Conservation (phyloP, 2,888 invertebrate genomes). For the Andrena camellia region DNA sequence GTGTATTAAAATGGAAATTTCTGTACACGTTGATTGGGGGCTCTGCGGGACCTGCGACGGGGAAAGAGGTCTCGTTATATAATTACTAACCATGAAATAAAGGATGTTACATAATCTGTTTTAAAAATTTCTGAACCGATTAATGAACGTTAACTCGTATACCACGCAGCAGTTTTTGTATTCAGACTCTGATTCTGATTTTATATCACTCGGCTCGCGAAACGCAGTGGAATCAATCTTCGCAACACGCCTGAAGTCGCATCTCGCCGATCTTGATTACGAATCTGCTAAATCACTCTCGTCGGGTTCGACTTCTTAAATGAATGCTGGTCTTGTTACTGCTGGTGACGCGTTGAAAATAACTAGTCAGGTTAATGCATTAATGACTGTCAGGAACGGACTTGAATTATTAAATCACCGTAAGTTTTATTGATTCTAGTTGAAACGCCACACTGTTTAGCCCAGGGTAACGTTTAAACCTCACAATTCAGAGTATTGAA, state of each 20-base stretch:
- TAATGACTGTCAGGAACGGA: slow-evolving; percentile 43
- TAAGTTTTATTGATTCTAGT: slow-evolving; percentile 8
- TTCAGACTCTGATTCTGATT: slow-evolving; percentile 2
- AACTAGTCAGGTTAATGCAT: slow-evolving; percentile 50
- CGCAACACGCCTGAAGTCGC: slow-evolving; percentile 30
- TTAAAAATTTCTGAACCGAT: too few species aligned
- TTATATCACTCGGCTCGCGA: neutral
- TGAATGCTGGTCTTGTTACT: slow-evolving; percentile 53
- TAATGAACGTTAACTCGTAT: neutral
- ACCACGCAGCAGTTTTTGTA: neutral
- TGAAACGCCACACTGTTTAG: neutral
- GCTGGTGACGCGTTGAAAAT: slow-evolving; percentile 57
- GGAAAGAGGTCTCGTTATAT: too few species aligned
- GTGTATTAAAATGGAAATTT: too few species aligned
- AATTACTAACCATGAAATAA: too few species aligned
- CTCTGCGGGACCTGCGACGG: too few species aligned
- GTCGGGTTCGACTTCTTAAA: slow-evolving; percentile 39
- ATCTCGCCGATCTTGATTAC: slow-evolving; percentile 39
- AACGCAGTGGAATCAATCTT: slow-evolving; percentile 32
- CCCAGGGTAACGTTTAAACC: too few species aligned
- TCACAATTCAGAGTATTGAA: neutral
- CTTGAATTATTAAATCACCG: slow-evolving; percentile 28
- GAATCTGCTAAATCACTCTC: slow-evolving; percentile 53
- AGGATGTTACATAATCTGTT: too few species aligned
- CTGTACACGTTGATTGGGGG: too few species aligned